Evolutionary conservation across 2,797 vertebrate species (phyloP), one percentile per base, ranked within the genome.

Genomic region (Clamator glandarius): DNA sequence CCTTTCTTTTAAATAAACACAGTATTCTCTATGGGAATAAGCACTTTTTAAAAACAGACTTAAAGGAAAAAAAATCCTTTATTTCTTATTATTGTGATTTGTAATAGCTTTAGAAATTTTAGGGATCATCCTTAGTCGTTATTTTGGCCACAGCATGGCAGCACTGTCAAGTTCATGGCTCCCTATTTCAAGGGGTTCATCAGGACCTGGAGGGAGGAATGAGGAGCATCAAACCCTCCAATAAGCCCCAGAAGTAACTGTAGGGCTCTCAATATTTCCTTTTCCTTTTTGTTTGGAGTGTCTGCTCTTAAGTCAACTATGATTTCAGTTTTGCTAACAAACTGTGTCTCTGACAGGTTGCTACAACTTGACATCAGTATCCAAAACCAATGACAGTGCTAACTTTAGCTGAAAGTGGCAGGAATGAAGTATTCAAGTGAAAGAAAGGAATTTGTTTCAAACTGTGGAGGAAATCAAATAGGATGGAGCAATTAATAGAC

Each of bases 91-190:
- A 17, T 50, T 79, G 24, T 68, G 17, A 28, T 21, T 2, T 48
- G 2, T 61, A 54, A 54, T 24, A 68, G 3, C 9, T n/a, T 11
- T 57, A 61, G 11, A 41, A 39, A 18, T 76, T 41, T 61, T 54
- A 62, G 20, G 20, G 29, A 31, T 44, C 8, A 8, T 46, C 18
- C 18, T 36, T 42, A 31, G 31, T 33, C 0, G 2, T 58, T 91
- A 66, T 41, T 48, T 44, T 62, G 48, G 42, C 29, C 54, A 75
- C 14, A 1, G 3, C 35, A 26, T n/a, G 24, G 61, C 42, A 89
- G 36, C 39, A 78, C 25, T 1, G 0, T 36, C 15, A 51, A n/a
- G 13, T 16, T 25, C 10, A 2, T 9, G 12, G 9, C 28, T 66
- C 9, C 14, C 5, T 11, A 0, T 29, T 46, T 64, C 23, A 36